Evolutionary conservation across 92 coral and sea anemone genomes (phyloP), one percentile per base, ranked within the genome.

Genomic region (Parazoanthus atlanticus): DNA sequence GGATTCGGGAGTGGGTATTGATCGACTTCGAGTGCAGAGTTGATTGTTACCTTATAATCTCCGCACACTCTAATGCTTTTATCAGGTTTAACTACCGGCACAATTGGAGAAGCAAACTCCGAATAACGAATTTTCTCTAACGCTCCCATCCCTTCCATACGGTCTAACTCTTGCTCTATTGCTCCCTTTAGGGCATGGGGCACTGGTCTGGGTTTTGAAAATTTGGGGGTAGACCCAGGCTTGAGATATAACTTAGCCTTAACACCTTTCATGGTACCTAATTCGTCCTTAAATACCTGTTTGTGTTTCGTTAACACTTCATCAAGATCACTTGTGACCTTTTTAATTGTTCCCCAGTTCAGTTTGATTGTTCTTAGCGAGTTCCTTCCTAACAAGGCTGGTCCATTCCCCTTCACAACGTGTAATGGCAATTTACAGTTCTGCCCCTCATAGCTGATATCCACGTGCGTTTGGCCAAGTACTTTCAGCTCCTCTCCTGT

Each of bases 101-200:
- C 92, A 6, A 89, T 86, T 16, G 88, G 90, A 21, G 91, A 40
- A 10, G 93, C 93, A 88, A 70, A 90, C 26, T 92, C 91, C n/a
- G 80, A 87, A 38, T 84, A 82, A 4, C 77, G 90, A 41, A 90
- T 88, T 76, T 90, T 90, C 79, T 90, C 93, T 69, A 92, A 40
- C 36, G 54, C 86, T 9, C 93, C 91, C 71, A 85, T 69, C n/a
- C 65, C 67, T 75, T 91, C 94, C 75, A 91, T 49, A 7, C 86
- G 65, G 61, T 29, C 19, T 34, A 90, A 29, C 31, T 90, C 80
- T 32, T 79, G 67, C 29, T 64, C 85, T 11, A 85, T 78, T 34
- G 32, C 79, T 23, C 32, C 92, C 46, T 85, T 78, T n/a, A 77
- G 33, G 28, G 92, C 89, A 28, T 79, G 80, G 13, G 92, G 89